A percentile compares a stretch with the other conserved stretches of the same genome.
phyloP scores from a whole-genome alignment of 2,888 invertebrate species.

The Malthinus seriepunctatus region DNA sequence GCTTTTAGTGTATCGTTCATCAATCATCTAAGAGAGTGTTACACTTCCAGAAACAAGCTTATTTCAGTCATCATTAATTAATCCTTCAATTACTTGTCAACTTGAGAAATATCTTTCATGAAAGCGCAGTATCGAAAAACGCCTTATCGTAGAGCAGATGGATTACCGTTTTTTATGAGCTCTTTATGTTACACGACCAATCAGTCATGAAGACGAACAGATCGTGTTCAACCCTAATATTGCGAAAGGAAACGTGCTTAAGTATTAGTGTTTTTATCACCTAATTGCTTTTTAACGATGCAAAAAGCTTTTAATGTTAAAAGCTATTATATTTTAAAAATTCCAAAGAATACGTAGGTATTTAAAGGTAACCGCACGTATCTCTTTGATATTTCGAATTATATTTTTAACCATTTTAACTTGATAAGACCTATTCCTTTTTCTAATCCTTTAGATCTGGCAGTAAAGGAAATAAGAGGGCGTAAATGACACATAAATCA shows the following conservation, averaged over 20 bases:
- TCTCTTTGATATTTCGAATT: no score
- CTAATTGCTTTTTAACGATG: constrained; percentile 31
- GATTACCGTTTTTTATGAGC: constrained; percentile 19
- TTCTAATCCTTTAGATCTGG: no score
- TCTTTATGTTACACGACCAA: constrained; percentile 27
- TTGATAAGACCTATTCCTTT: no score
- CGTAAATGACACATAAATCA: no score
- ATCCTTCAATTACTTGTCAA: constrained; percentile 24
- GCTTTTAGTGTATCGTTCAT: constrained; percentile 10
- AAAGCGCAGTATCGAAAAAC: constrained; percentile 22
- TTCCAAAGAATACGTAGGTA: background rate
- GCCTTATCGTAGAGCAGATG: constrained; percentile 25
- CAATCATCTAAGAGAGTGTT: constrained; percentile 17
- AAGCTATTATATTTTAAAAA: constrained; percentile 27
- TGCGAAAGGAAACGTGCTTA: constrained; percentile 26
- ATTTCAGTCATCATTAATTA: constrained; percentile 22
- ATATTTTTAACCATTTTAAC: no score
- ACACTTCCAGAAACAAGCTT: constrained; percentile 16
- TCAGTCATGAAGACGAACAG: constrained; percentile 29
- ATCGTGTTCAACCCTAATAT: constrained; percentile 23
- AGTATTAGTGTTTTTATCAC: constrained; percentile 31
- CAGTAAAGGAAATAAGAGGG: no score
- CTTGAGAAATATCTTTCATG: constrained; percentile 22
- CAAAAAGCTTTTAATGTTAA: constrained; percentile 22
- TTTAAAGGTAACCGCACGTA: background rate